phyloP scores from a whole-genome alignment of 2,113 vertebrate species.

The Lanius ludovicianus region DNA sequence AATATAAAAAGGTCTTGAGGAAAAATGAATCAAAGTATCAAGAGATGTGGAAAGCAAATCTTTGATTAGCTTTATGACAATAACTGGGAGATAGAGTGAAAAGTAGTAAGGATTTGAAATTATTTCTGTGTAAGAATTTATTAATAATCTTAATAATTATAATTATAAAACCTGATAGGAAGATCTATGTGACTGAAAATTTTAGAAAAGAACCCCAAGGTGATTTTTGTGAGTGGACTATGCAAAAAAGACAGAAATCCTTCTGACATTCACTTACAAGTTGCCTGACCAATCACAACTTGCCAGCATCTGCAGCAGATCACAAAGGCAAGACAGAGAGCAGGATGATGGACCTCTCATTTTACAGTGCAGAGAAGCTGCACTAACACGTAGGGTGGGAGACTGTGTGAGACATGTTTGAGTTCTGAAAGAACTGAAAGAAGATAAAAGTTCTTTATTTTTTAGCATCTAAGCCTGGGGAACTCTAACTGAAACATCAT shows the following conservation, averaged over 20 bases:
- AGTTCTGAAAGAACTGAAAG: not conserved
- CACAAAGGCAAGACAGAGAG: not conserved
- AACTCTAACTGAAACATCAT: not conserved
- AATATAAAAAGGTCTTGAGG: not conserved
- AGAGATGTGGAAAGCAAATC: not conserved
- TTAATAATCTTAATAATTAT: not conserved
- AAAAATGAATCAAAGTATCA: not conserved
- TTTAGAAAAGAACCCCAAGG: fast-evolving
- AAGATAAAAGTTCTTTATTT: not conserved
- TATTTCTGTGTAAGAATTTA: not conserved
- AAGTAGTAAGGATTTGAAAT: not conserved
- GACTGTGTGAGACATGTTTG: fast-evolving
- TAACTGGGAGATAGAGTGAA: not conserved
- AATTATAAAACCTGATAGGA: not conserved
- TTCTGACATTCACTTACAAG: not conserved
- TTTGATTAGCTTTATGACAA: not conserved
- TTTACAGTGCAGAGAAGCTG: not conserved
- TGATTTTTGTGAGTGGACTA: not conserved
- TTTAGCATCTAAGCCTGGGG: not conserved
- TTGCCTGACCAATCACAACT: not conserved
- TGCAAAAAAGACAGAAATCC: not conserved
- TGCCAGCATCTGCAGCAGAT: not conserved
- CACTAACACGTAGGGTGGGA: not conserved
- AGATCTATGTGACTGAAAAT: not conserved
- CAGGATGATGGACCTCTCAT: not conserved